Percentiles rank a stretch among this genome's conserved stretches.
Evolutionary conservation across 2,797 vertebrate species (phyloP).

Genomic region (Alfaro cultratus): DNA sequence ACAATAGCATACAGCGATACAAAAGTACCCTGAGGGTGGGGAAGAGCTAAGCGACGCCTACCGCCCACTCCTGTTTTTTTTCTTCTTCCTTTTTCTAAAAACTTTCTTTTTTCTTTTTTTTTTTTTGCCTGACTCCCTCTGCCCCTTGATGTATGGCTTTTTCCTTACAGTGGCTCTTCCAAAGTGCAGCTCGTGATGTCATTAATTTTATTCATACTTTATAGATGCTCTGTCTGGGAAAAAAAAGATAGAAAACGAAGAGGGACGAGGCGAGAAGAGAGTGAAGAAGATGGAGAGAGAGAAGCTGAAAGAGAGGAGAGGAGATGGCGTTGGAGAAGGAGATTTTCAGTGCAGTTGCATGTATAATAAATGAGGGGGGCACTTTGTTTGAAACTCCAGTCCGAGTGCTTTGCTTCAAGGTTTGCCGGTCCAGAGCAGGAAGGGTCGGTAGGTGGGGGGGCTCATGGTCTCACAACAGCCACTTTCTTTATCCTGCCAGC

Average conservation of each 20-base stretch:
- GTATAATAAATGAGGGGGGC: conserved; percentile 87
- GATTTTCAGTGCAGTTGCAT: conserved; percentile 84
- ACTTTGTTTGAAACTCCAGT: conserved; percentile 84
- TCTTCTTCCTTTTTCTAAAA: conserved; percentile 24
- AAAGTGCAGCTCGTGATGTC: conserved; percentile 85
- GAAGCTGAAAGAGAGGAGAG: conserved; percentile 41
- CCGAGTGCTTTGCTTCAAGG: conserved; percentile 75
- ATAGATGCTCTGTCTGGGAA: conserved; percentile 82
- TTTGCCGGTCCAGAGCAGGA: conserved; percentile 70
- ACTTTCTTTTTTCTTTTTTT: conserved; percentile 20
- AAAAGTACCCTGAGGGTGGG: conserved; percentile 45
- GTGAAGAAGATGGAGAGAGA: conserved; percentile 40
- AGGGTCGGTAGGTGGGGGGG: conserved; percentile 50
- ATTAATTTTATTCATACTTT: conserved; percentile 87
- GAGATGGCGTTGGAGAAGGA: conserved; percentile 79
- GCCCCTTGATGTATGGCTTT: conserved; percentile 81
- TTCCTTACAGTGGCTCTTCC: conserved; percentile 83
- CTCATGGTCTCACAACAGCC: conserved; percentile 69
- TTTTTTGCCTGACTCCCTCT: conserved; percentile 60
- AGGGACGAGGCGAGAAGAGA: conserved; percentile 37
- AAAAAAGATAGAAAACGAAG: conserved; percentile 51
- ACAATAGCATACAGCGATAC: conserved; percentile 33
- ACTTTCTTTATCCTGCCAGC: conserved; percentile 69
- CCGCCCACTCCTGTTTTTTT: conserved; percentile 38
- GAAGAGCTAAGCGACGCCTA: conserved; percentile 54